These are phyloP conservation scores for Ammospiza caudacuta DNA, from an alignment of 2,113 vertebrate species.

Conservation along the genomic window DNA sequence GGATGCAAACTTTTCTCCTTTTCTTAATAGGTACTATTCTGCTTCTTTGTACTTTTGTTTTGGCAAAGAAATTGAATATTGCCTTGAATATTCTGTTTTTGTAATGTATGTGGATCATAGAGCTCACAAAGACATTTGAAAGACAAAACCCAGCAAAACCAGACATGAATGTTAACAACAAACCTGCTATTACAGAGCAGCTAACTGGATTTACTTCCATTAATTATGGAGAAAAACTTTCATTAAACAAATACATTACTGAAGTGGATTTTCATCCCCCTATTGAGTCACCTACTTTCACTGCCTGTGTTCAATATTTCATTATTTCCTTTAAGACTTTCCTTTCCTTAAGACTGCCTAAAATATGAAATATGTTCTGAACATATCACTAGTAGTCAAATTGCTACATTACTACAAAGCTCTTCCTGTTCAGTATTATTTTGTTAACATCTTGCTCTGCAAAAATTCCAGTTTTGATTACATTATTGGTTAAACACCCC, in stretches of 20 bases:
- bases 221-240: background rate
- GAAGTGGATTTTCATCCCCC: background rate
- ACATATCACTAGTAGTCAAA: background rate
- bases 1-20: background rate
- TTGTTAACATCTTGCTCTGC: background rate
- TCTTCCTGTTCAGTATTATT: background rate
- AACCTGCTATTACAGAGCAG: background rate
- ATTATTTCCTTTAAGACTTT: background rate
- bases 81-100: background rate
- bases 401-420: background rate
- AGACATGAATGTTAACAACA: background rate
- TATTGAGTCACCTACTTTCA: background rate
- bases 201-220: background rate
- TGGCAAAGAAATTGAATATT: background rate
- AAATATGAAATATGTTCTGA: background rate
- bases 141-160: background rate
- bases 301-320: background rate
- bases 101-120: background rate
- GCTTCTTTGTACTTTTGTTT: background rate
- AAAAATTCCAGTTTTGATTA: background rate
- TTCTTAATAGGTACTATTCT: background rate
- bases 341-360: background rate
- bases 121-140: background rate
- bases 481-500: background rate
- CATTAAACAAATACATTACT: background rate